A percentile compares a stretch with the other conserved stretches of the same genome.
These are phyloP conservation scores for Procambarus virginalis DNA, from an alignment of 1,140 invertebrate genomes.

Conservation along the genomic window DNA sequence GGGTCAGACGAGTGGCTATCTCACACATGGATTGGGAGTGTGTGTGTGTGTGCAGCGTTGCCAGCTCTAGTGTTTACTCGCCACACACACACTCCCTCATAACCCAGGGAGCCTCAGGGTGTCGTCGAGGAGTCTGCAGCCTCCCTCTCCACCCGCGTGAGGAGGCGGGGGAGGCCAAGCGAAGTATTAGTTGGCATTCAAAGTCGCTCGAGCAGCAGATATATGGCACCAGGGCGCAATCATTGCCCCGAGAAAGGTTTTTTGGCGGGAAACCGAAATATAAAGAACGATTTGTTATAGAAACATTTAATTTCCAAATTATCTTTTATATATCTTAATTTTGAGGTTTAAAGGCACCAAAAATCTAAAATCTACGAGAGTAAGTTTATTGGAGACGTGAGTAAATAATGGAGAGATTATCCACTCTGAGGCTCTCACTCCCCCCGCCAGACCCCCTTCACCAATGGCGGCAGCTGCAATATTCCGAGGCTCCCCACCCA, in stretches of 20 bases:
- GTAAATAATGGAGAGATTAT: neutral
- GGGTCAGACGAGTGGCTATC: no score
- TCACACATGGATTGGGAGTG: no score
- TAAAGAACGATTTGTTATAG: neutral
- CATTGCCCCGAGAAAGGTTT: neutral
- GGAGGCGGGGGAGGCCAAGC: neutral
- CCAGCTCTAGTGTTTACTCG: neutral
- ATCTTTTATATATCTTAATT: neutral
- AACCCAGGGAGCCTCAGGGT: neutral
- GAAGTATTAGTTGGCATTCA: neutral
- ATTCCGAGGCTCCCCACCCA: neutral
- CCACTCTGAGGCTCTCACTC: neutral
- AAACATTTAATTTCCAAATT: neutral
- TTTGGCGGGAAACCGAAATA: neutral
- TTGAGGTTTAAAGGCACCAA: neutral
- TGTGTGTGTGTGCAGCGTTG: no score
- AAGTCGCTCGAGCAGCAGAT: neutral
- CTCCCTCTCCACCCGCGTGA: neutral
- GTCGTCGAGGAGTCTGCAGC: neutral
- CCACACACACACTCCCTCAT: neutral
- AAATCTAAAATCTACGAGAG: neutral
- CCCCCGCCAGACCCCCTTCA: neutral
- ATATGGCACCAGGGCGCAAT: neutral
- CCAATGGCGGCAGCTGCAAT: neutral
- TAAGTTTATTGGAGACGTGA: neutral